Evolutionary conservation across 2,888 invertebrate species (phyloP).

Genomic region (Cerastoderma edule): DNA sequence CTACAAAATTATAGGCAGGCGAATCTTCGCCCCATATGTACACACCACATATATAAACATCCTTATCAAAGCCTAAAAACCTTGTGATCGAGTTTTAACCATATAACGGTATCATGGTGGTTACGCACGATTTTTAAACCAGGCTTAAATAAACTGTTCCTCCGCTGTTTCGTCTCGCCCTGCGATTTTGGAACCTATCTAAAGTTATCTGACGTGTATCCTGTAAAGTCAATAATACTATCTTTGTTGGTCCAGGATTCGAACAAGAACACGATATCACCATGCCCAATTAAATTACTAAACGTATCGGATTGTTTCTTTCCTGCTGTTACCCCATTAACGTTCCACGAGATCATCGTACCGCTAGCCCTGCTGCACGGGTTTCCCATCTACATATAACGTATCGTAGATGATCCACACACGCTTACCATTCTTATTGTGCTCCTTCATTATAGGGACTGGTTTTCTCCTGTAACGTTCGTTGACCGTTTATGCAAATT

Average conservation of each 20-base stretch:
- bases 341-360: slow-evolving; percentile 21
- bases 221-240: neutral
- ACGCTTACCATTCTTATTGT: neutral
- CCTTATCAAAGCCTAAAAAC: slow-evolving; percentile 35
- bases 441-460: neutral
- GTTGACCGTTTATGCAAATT: no score
- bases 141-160: slow-evolving; percentile 23
- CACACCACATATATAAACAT: slow-evolving; percentile 36
- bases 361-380: neutral
- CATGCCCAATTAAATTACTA: neutral
- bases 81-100: slow-evolving; percentile 34
- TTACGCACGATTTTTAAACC: slow-evolving; percentile 38
- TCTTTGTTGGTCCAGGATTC: neutral
- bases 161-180: slow-evolving; percentile 37
- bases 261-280: neutral
- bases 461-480: neutral
- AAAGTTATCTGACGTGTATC: slow-evolving; percentile 27
- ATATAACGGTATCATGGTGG: slow-evolving; percentile 36
- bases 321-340: slow-evolving; percentile 2
- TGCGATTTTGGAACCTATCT: slow-evolving; percentile 34
- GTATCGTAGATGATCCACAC: slow-evolving; percentile 24
- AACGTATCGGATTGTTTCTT: slow-evolving; percentile 12
- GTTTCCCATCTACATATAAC: slow-evolving; percentile 5
- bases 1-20: slow-evolving; percentile 31
- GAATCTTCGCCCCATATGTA: slow-evolving; percentile 47